Evolutionary conservation across 2,113 vertebrate genomes (phyloP), one percentile per base, ranked within the genome.

Genomic region (Cyrtonyx montezumae): DNA sequence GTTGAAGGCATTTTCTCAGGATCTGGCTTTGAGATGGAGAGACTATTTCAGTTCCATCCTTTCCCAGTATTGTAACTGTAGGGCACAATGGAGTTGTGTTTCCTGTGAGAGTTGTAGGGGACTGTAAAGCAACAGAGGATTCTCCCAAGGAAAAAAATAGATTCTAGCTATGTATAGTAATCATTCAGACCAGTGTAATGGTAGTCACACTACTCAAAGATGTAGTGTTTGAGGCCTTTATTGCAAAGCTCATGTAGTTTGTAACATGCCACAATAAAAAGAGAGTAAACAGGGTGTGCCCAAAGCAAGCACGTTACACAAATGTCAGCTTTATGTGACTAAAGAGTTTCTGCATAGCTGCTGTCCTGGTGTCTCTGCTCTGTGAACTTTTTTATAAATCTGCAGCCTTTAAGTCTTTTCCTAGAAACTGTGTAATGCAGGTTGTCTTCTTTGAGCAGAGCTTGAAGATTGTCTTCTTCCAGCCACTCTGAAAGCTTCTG

Each of bases 1-100:
- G 21, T 37, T 90, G 48, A 49, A 65, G 76, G 30, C 1, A 0
- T 74, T 68, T 82, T 93, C 83, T 93, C 65, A 82, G 91, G 95
- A 92, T 48, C 32, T 28, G 67, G 43, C 73, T 88, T 91, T 93
- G 96, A 34, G 94, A 95, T 96, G 90, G 86, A 71, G 23, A 5
- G 37, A 80, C 92, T 81, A 23, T 83, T 96, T 96, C 28, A 2
- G 95, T 93, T 88, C 87, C 93, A 84, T 96, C 94, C 96, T 97
- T 96, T 98, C 97, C 97, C 97, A 97, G 95, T 74, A 97, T 97
- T 98, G 97, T 97, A 86, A 87, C 70, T 59, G 80, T 37, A 65
- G 77, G 91, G 92, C 90, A 98, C 97, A 98, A 98, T 97, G 91
- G 94, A 70, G 81, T 43, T 80, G 20, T 13, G 0, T 92, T 98